A percentile compares a stretch with the other conserved stretches of the same genome.
Conservation (phyloP, 2,113 vertebrate species). For the Fregetta grallaria region DNA sequence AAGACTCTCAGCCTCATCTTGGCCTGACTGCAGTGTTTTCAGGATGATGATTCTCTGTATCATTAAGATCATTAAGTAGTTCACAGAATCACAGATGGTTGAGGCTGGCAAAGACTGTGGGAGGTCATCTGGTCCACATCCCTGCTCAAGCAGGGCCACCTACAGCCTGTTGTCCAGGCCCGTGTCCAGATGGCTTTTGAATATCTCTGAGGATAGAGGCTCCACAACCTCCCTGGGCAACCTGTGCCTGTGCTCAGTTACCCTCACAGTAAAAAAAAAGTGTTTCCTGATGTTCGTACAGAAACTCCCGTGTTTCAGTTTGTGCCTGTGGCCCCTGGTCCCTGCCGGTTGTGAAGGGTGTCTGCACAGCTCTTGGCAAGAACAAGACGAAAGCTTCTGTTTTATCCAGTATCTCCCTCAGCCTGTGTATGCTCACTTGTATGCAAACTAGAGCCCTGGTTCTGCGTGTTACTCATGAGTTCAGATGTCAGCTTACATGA, state of each 20-base stretch:
- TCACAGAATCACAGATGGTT: background rate
- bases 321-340: background rate
- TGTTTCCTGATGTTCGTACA: background rate
- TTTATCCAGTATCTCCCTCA: background rate
- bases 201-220: background rate
- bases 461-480: background rate
- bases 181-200: background rate
- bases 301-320: background rate
- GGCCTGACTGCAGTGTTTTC: background rate
- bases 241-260: background rate
- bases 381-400: background rate
- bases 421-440: background rate
- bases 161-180: background rate
- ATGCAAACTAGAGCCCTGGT: background rate
- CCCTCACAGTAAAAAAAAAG: accelerated
- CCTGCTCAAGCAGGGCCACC: background rate
- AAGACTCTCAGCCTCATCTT: background rate
- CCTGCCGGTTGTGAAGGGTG: background rate
- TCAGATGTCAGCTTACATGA: background rate
- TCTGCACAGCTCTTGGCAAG: background rate
- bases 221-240: background rate
- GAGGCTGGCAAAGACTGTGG: background rate
- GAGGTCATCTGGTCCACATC: background rate
- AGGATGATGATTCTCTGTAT: background rate
- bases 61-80: background rate